phyloP scores from a whole-genome alignment of 2,113 vertebrate species.

The Copsychus sechellarum region DNA sequence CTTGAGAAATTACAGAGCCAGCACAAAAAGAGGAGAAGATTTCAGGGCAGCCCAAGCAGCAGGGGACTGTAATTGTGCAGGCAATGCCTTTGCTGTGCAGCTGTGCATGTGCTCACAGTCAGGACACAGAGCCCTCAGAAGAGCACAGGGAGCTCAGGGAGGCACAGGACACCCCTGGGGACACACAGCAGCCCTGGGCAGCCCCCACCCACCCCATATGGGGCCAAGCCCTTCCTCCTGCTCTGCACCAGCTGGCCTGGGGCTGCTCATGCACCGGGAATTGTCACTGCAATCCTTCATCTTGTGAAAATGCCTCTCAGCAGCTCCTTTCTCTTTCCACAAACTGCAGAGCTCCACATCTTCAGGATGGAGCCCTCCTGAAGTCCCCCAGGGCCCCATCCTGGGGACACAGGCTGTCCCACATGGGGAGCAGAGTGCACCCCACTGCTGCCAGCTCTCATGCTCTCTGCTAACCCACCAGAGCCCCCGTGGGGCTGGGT shows the following conservation, averaged over 20 bases:
- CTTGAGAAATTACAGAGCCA: constrained; percentile 8
- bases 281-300: neutral
- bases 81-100: neutral
- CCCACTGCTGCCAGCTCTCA: accelerated
- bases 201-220: accelerated
- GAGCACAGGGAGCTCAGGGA: accelerated
- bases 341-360: neutral
- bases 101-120: accelerated
- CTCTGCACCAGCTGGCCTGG: neutral
- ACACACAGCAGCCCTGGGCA: neutral
- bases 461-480: accelerated
- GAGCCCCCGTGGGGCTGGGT: accelerated
- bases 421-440: accelerated
- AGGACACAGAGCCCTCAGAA: neutral
- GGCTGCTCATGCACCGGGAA: accelerated
- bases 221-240: neutral
- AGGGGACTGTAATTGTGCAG: neutral
- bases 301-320: neutral
- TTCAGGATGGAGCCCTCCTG: neutral
- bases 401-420: neutral
- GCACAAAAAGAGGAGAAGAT: neutral
- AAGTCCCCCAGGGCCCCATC: neutral
- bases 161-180: accelerated
- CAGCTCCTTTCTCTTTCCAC: accelerated
- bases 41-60: neutral